Conservation (phyloP, 2,888 invertebrate genomes). For the Koerneria pararmatus region DNA sequence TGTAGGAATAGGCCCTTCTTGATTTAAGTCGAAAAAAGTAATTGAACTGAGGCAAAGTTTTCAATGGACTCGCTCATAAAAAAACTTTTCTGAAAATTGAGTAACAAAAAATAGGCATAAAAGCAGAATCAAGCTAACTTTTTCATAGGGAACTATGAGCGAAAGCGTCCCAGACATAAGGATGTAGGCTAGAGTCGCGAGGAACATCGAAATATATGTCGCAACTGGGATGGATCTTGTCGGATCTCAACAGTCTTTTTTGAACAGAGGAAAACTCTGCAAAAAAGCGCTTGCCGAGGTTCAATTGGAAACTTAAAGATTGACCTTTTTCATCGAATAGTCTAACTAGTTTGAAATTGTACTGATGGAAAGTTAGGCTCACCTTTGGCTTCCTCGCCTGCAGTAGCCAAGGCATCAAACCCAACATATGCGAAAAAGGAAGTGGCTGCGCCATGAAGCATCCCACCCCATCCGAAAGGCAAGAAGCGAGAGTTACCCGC, state of each 20-base stretch:
- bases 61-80: too few species aligned
- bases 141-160: conserved; percentile 78
- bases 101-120: too few species aligned
- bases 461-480: conserved; percentile 61
- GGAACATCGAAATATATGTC: conserved; percentile 51
- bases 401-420: conserved; percentile 62
- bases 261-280: too few species aligned
- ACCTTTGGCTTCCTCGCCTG: conserved; percentile 61
- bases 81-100: too few species aligned
- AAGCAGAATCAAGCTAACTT: conserved; percentile 19
- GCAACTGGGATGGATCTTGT: conserved; percentile 61
- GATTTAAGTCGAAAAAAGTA: too few species aligned
- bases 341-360: too few species aligned
- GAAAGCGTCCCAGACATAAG: conserved; percentile 85
- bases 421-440: conserved; percentile 63
- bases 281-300: too few species aligned
- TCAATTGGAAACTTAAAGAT: too few species aligned
- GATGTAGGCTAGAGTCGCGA: conserved; percentile 61
- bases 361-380: too few species aligned
- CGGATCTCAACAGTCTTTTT: conserved; percentile 47
- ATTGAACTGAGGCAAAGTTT: too few species aligned
- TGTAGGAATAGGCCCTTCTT: too few species aligned
- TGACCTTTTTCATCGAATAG: too few species aligned
- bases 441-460: conserved; percentile 60
- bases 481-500: conserved; percentile 52